Evolutionary conservation across 2,113 vertebrate species (phyloP).

Genomic region (Lepus europaeus): DNA sequence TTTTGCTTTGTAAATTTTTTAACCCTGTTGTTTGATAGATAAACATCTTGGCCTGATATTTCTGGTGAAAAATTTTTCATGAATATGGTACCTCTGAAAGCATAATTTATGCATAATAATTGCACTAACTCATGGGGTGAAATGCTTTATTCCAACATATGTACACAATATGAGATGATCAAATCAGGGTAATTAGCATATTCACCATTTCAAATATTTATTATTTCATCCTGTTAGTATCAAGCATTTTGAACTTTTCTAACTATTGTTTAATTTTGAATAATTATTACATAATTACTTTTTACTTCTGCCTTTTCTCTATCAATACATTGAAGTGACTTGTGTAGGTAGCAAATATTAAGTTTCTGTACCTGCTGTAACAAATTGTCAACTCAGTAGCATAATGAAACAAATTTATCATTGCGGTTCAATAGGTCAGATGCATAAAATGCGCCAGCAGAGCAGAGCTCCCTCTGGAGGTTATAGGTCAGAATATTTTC

Average conservation of each 20-base stretch:
- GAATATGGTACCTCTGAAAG: no score
- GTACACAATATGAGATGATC: background rate
- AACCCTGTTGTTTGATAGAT: background rate
- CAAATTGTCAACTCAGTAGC: background rate
- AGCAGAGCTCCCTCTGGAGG: background rate
- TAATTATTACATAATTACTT: background rate
- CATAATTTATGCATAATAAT: background rate
- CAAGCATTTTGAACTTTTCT: no score
- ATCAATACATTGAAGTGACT: background rate
- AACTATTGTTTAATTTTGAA: background rate
- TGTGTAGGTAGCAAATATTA: background rate
- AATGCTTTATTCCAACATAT: background rate
- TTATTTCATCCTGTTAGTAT: background rate
- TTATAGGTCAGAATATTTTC: background rate
- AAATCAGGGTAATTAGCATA: background rate
- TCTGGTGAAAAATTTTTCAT: no score
- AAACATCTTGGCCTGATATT: background rate
- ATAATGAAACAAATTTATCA: background rate
- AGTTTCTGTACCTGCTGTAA: background rate
- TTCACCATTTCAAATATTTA: background rate
- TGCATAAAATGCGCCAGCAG: background rate
- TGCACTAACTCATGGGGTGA: no score
- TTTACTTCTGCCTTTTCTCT: background rate
- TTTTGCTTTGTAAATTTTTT: background rate
- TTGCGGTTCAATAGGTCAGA: background rate